phyloP scores from a whole-genome alignment of 2,113 vertebrate species.

The Antennarius striatus region DNA sequence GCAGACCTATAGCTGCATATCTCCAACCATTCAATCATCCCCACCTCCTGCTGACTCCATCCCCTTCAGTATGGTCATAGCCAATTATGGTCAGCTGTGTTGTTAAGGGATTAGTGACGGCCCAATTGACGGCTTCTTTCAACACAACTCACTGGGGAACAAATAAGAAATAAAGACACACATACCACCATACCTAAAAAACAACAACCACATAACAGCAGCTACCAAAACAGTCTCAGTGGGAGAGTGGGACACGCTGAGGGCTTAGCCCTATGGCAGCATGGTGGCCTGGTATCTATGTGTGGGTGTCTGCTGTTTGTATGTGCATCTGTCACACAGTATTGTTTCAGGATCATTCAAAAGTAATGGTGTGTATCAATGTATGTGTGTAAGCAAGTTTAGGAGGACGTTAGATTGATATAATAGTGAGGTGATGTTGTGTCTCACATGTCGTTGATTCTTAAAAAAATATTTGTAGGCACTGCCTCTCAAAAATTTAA shows the following conservation, averaged over 20 bases:
- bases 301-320: not conserved
- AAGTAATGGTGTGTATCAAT: constrained; percentile 34
- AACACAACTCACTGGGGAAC: constrained; percentile 58
- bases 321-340: constrained; percentile 27
- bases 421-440: too few species aligned
- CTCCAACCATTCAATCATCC: constrained; percentile 60
- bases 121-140: constrained; percentile 65
- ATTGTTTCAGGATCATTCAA: constrained; percentile 15
- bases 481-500: too few species aligned
- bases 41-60: constrained; percentile 61
- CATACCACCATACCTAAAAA: constrained; percentile 38
- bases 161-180: constrained; percentile 63
- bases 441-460: too few species aligned
- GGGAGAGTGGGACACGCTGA: constrained; percentile 63
- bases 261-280: constrained; percentile 57
- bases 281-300: constrained; percentile 39
- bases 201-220: constrained; percentile 53
- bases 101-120: constrained; percentile 75
- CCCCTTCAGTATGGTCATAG: constrained; percentile 43
- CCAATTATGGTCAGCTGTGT: constrained; percentile 67
- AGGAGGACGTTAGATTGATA: constrained; percentile 15
- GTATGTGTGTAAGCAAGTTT: constrained; percentile 11
- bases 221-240: constrained; percentile 67
- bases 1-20: constrained; percentile 32
- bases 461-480: too few species aligned